Base-by-base conservation (phyloP, 2,113 vertebrate species). In the Phaethon lepturus region DNA sequence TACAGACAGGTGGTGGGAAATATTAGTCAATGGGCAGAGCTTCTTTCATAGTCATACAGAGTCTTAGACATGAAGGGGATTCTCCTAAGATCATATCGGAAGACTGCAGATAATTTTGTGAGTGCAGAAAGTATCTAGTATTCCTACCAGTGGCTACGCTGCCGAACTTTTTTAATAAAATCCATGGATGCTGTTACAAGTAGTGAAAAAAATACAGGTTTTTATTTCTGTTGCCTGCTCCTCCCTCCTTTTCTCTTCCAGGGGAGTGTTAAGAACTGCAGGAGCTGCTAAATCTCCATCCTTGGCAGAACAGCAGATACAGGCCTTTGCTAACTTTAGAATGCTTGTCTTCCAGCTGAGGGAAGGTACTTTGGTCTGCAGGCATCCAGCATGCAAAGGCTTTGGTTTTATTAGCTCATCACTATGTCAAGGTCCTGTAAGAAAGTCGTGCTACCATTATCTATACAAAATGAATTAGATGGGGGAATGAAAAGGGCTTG, bases 401-500 rank as follows among this genome's bases (percentile, higher is more conserved):
- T 83, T 77, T 56, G 81, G 31, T 80, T 35, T 92, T 45, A 42
- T 59, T 35, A 76, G 83, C 31, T 93, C 64, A 69, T 53, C 68
- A 2, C 56, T 55, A 1, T 33, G 68, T 82, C 93, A 68, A n/a
- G 73, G 29, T 88, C 35, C 76, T 72, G 31, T 4, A 33, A 72
- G 74, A 47, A 91, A 94, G 29, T 79, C 42, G 0, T 55, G 55
- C 82, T 93, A 66, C 76, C 69, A 40, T 92, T 86, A 94, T 94
- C 92, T 78, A 63, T 50, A 73, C 63, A 93, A 95, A 96, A 86
- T 10, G 35, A 72, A 94, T 93, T 91, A 97, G 24, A 8, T 44
- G 64, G 29, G 67, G 49, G 60, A 49, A 81, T 92, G 83, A 85
- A 95, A 97, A 97, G 92, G 93, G 76, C 90, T 96, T 74, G 75